Evolutionary conservation across 2,888 invertebrate genomes (phyloP).

Genomic region (Sepiola atlantica): DNA sequence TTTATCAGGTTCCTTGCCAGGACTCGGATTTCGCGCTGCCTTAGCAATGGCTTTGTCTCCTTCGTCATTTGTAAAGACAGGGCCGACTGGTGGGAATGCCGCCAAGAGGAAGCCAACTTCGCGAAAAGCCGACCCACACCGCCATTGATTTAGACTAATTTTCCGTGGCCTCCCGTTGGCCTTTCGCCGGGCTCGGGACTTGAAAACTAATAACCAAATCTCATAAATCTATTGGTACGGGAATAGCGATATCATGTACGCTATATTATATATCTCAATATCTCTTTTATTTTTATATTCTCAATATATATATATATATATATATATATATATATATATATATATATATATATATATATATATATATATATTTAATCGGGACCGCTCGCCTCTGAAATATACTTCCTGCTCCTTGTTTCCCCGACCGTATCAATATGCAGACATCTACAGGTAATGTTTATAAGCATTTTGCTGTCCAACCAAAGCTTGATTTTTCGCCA

Average conservation of each 20-base stretch:
- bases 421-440: too few species aligned
- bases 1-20: background rate
- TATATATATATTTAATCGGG: too few species aligned
- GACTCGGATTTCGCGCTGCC: background rate
- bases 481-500: too few species aligned
- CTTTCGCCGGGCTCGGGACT: background rate
- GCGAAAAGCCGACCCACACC: background rate
- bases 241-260: background rate
- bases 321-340: background rate
- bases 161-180: background rate
- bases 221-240: background rate
- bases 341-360: background rate
- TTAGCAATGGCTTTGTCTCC: background rate
- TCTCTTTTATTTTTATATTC: too few species aligned
- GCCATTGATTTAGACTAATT: background rate
- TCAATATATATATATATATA: background rate
- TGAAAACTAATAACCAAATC: background rate
- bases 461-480: too few species aligned
- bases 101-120: background rate
- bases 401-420: too few species aligned
- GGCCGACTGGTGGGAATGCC: background rate
- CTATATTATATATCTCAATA: background rate
- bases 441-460: too few species aligned
- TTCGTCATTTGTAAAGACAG: background rate
- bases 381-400: too few species aligned